These are phyloP conservation scores for Columba janthina DNA, from an alignment of 2,113 vertebrate species.

Conservation along the genomic window DNA sequence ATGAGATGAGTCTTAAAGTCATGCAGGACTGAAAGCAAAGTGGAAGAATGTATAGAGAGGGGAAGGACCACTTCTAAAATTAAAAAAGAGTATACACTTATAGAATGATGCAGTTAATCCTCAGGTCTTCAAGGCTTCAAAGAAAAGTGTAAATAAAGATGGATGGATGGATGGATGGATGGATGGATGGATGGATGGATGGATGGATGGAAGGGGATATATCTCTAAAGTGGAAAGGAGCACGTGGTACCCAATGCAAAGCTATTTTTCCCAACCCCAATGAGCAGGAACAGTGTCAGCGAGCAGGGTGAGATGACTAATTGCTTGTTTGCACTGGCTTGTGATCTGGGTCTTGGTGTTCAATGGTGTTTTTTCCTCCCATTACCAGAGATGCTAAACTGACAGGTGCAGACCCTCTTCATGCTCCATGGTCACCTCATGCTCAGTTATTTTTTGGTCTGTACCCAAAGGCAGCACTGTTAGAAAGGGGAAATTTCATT, in stretches of 20 bases:
- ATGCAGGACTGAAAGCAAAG: neutral
- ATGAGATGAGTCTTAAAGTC: neutral
- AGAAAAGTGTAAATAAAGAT: neutral
- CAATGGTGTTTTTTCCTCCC: rapidly evolving
- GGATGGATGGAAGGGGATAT: too few relatives aligned
- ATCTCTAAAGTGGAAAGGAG: neutral
- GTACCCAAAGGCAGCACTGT: neutral
- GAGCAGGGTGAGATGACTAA: neutral
- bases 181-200: too few relatives aligned
- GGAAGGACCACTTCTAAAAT: neutral
- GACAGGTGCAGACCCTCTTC: neutral
- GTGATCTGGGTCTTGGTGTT: neutral
- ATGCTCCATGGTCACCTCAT: neutral
- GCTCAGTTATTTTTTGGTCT: neutral
- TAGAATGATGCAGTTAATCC: rapidly evolving
- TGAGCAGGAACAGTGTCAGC: rapidly evolving
- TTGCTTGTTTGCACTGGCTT: neutral
- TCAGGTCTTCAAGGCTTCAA: neutral
- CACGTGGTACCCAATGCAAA: rapidly evolving
- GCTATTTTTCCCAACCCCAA: rapidly evolving
- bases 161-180: too few relatives aligned
- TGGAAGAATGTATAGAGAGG: neutral
- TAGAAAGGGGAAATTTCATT: neutral
- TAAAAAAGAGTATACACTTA: neutral
- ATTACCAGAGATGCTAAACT: rapidly evolving